phyloP scores from a whole-genome alignment of 1,140 invertebrate species.

The Sinonovacula constricta region DNA sequence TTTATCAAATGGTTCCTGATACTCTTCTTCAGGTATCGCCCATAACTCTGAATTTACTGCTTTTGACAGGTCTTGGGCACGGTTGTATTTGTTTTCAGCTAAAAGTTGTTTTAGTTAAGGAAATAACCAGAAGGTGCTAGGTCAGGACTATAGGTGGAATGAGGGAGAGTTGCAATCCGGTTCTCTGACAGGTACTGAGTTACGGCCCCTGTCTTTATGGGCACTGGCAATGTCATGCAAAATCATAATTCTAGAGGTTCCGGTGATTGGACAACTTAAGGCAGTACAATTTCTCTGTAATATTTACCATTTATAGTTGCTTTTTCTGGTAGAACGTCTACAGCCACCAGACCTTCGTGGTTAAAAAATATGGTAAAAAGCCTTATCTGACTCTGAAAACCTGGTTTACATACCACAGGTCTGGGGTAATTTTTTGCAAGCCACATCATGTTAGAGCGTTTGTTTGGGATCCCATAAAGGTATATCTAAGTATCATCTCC shows the following conservation, averaged over 20 bases:
- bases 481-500: neutral
- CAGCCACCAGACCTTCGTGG: constrained; percentile 29
- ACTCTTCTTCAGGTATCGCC: constrained; percentile 14
- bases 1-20: constrained; percentile 20
- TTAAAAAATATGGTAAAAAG: constrained; percentile 28
- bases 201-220: constrained; percentile 15
- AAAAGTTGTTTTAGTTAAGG: constrained; percentile 16
- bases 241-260: constrained; percentile 6
- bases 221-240: neutral
- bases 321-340: constrained; percentile 27
- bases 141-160: constrained; percentile 18
- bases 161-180: constrained; percentile 10
- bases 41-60: constrained; percentile 15
- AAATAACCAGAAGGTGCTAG: constrained; percentile 13
- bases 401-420: constrained; percentile 12
- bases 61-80: constrained; percentile 27
- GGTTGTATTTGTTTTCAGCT: constrained; percentile 18
- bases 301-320: constrained; percentile 18
- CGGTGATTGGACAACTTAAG: constrained; percentile 15
- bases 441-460: constrained; percentile 11
- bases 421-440: constrained; percentile 8
- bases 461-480: neutral
- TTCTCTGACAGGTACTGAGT: constrained; percentile 22
- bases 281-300: constrained; percentile 15
- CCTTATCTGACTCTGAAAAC: constrained; percentile 5